Evolutionary conservation across 2,888 invertebrate species (phyloP), one percentile per base, ranked within the genome.

Genomic region (Diadegma fenestrale): DNA sequence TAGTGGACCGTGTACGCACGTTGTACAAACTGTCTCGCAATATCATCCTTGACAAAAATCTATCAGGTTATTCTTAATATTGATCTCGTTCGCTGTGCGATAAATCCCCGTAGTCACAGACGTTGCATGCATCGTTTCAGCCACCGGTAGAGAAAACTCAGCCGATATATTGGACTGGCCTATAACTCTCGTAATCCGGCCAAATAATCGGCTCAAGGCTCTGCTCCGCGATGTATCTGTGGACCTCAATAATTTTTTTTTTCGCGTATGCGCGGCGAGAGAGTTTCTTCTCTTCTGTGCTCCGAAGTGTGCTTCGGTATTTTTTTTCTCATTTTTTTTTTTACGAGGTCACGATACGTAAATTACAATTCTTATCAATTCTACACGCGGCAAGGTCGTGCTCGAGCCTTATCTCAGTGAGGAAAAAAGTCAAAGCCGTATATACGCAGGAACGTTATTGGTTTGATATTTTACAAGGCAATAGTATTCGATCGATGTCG

Each of bases 361-460:
- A 90, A 91, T 91, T 91, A 90, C 89, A 90, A 90, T 89, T 88
- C 90, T 92, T 92, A 92, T 92, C 92, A 91, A 89, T 91, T 90
- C 87, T 84, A 86, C 88, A 88, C 81, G 87, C 86, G 88, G 77
- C 92, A 91, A 92, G 91, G 92, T 91, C 90, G 87, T 76, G 37
- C 77, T 77, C 22, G 63, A 5, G 19, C 22, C 80, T 85, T 85
- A 85, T 85, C 85, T 66, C 48, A 43, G 51, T 64, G 63, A 54
- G 63, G 45, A 63, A 37, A 72, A 68, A 79, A 43, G 63, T 63
- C 78, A 77, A 80, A 80, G 45, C 33, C 71, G 66, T 26, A 33
- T 30, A 30, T 33, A 66, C 22, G 22, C 51, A 66, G 41, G 69
- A 79, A 51, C 79, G 43, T 63, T 80, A 80, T 80, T 54, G 64